Conservation (phyloP, 2,888 invertebrate species). For the Tortricodes alternella region DNA sequence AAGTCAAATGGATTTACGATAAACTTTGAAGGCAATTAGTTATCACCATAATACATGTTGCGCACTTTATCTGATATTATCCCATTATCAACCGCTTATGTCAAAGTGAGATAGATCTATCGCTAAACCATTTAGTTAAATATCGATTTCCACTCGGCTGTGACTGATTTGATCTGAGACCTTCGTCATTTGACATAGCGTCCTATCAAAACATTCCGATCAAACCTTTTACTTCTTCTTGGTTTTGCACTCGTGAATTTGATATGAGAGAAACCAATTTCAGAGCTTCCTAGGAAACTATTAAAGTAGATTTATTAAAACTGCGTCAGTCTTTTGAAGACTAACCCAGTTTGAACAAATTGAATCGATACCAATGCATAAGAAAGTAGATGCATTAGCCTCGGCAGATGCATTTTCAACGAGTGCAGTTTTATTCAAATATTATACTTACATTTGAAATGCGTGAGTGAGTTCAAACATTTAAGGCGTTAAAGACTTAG, state of each 20-base stretch:
- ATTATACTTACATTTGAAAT: slow-evolving; percentile 41
- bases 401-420: slow-evolving; percentile 46
- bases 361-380: slow-evolving; percentile 51
- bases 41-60: not conserved
- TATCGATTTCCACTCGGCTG: slow-evolving; percentile 17
- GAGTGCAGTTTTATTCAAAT: slow-evolving; percentile 49
- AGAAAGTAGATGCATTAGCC: slow-evolving; percentile 40
- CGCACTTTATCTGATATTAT: slow-evolving; percentile 26
- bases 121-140: slow-evolving; percentile 1
- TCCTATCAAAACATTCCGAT: no score
- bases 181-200: no score
- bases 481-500: not conserved
- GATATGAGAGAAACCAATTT: no score
- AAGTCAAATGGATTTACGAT: no score
- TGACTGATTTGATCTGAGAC: slow-evolving; percentile 14
- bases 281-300: no score
- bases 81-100: slow-evolving; percentile 34
- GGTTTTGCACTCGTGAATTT: no score
- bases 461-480: no score
- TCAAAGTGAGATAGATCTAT: slow-evolving; percentile 19
- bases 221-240: no score
- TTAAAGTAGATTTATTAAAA: not conserved
- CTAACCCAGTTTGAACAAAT: slow-evolving; percentile 29
- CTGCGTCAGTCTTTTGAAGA: not conserved
- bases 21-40: not conserved